Percentiles rank a stretch among this genome's conserved stretches.
These are phyloP conservation scores for Notodonta ziczac DNA, from an alignment of 2,888 invertebrate species.

Conservation along the genomic window DNA sequence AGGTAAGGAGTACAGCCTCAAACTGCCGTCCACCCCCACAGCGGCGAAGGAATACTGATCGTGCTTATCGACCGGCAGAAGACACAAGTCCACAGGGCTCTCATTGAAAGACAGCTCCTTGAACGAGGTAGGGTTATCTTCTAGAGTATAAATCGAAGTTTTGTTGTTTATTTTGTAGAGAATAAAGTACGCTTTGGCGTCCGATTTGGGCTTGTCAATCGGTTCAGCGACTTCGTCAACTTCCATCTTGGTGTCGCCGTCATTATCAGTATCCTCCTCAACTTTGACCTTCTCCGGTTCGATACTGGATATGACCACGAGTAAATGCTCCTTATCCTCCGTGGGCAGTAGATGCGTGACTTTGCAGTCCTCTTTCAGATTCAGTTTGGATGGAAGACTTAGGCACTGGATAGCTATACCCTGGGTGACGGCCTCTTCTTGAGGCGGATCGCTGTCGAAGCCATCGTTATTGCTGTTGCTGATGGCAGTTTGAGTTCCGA, in stretches of 20 bases:
- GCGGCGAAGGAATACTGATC: conserved; percentile 87
- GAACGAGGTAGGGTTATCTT: conserved; percentile 85
- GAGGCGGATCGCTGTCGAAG: conserved; percentile 75
- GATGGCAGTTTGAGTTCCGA: conserved; percentile 68
- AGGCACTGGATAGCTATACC: conserved; percentile 85
- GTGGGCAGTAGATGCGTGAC: conserved; percentile 88
- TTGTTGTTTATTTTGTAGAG: conserved; percentile 70
- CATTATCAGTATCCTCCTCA: conserved; percentile 62
- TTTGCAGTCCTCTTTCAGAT: conserved; percentile 76
- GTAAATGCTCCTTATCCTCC: conserved; percentile 87
- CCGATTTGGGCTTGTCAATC: conserved; percentile 56
- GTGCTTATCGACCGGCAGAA: conserved; percentile 84
- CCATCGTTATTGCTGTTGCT: conserved; percentile 78
- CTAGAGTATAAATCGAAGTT: conserved; percentile 69
- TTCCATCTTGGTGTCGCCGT: conserved; percentile 77
- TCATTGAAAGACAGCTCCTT: conserved; percentile 87
- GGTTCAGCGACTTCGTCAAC: conserved; percentile 65
- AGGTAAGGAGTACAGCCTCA: conserved; percentile 89
- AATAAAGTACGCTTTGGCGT: conserved; percentile 68
- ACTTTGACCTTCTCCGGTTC: conserved; percentile 62
- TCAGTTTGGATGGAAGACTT: conserved; percentile 78
- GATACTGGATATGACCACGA: conserved; percentile 84
- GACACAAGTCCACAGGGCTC: conserved; percentile 88
- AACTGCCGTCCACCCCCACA: conserved; percentile 90
- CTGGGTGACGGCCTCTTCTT: conserved; percentile 71